Evolutionary conservation across 2,797 vertebrate genomes (phyloP), one percentile per base, ranked within the genome.

Genomic region (Gambelia wislizenii): DNA sequence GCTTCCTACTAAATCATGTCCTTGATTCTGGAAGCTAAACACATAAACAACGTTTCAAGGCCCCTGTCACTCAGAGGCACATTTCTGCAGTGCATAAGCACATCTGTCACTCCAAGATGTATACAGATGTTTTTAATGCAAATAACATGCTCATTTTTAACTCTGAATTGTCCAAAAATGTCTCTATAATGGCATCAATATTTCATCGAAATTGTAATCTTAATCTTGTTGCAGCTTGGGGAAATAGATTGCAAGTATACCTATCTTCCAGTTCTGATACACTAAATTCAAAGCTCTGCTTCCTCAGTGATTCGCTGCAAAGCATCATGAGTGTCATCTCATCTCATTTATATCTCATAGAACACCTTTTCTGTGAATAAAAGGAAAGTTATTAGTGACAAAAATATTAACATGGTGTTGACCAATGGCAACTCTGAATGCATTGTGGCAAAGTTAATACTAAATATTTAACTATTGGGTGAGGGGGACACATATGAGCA

Each of bases 1-100:
- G 74, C 64, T 81, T 95, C 85, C 77, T 89, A 90, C 83, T 93
- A 93, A 91, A 95, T 94, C 92, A 91, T 90, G 87, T 89, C 90
- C 87, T 95, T 93, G 93, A 94, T 92, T 94, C 88, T 95, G 90
- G 91, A 80, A 96, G 94, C 95, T 93, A 95, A 95, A 94, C 92
- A 93, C 82, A 89, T 93, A 96, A 95, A 95, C 84, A 93, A 89
- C 18, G 4, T 96, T 95, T 92, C 91, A 96, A 93, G 95, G 93
- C 89, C 95, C 80, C 91, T 94, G 93, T 94, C 95, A 95, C 90
- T 92, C 95, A 95, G 94, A 93, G 83, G 1, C 52, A 91, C 18
- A 90, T 91, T 96, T 95, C 89, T 92, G 89, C 89, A 94, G 89
- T 91, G 89, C 94, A 95, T 93, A 94, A 96, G 90, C 93, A 90